phyloP scores from a whole-genome alignment of 2,113 vertebrate species.

The Brevimyrus niger region DNA sequence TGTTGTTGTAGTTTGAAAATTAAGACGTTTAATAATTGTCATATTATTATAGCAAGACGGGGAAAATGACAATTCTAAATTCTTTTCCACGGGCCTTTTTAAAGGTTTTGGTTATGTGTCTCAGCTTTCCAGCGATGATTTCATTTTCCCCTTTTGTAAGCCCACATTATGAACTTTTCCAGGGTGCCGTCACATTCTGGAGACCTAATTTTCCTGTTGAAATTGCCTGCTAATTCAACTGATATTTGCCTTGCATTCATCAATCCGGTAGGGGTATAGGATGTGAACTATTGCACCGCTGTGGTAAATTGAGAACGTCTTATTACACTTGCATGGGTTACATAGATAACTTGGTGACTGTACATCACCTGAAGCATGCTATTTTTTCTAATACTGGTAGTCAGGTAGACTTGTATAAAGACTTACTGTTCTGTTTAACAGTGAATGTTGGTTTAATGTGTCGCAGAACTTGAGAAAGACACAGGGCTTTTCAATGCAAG shows the following conservation, averaged over 20 bases:
- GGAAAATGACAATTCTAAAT: background rate
- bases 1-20: background rate
- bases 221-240: constrained; percentile 53
- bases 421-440: constrained; percentile 59
- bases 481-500: constrained; percentile 38
- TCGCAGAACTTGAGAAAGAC: constrained; percentile 40
- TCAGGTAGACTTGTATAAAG: constrained; percentile 60
- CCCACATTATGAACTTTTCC: background rate
- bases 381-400: constrained; percentile 70
- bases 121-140: background rate
- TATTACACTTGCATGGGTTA: constrained; percentile 73
- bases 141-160: background rate
- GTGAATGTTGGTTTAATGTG: constrained; percentile 49
- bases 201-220: constrained; percentile 37
- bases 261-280: constrained; percentile 48
- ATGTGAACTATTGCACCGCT: constrained; percentile 54
- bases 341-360: constrained; percentile 66
- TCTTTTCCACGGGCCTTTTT: background rate
- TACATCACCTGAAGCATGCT: constrained; percentile 69
- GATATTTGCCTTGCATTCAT: constrained; percentile 53
- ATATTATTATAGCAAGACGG: background rate
- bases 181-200: background rate
- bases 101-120: background rate
- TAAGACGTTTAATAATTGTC: background rate
- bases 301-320: constrained; percentile 54